Percentiles rank a stretch among this genome's conserved stretches.
Conservation (phyloP, 2,888 invertebrate species). For the Cosmorhoe ocellata region DNA sequence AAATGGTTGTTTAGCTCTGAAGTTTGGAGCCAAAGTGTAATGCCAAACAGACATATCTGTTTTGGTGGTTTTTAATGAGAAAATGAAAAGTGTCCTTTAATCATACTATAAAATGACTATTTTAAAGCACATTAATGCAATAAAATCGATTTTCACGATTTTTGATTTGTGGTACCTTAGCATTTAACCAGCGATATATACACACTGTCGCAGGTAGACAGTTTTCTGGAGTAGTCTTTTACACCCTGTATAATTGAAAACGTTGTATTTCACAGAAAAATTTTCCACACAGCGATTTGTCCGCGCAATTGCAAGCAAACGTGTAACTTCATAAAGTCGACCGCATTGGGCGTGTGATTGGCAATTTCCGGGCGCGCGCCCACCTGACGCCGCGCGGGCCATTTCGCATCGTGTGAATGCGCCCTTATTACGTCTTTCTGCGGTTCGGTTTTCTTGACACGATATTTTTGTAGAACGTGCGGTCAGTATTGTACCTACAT, state of each 20-base stretch:
- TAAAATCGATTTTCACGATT: background rate
- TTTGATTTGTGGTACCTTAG: no score
- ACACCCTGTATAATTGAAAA: slow-evolving; percentile 2
- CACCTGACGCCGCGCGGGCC: slow-evolving; percentile 35
- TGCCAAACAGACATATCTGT: no score
- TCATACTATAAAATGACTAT: no score
- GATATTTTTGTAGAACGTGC: slow-evolving; percentile 11
- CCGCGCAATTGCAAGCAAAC: slow-evolving; percentile 26
- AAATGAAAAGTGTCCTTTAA: no score
- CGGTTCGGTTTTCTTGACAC: slow-evolving; percentile 7
- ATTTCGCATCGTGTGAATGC: slow-evolving; percentile 32
- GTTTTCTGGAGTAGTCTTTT: no score
- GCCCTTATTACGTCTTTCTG: slow-evolving; percentile 25
- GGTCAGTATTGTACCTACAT: slow-evolving; percentile 6
- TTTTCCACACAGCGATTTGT: slow-evolving; percentile 22
- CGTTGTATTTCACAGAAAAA: slow-evolving; percentile 5
- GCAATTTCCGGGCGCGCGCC: slow-evolving; percentile 37
- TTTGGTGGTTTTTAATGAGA: no score
- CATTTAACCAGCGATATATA: background rate
- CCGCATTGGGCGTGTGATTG: slow-evolving; percentile 45
- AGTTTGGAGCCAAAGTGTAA: no score
- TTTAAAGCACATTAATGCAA: no score
- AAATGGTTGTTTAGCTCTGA: no score
- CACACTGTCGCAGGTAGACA: no score
- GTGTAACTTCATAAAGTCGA: slow-evolving; percentile 34